Conservation (phyloP, 2,888 invertebrate species). For the Serripes groenlandicus region DNA sequence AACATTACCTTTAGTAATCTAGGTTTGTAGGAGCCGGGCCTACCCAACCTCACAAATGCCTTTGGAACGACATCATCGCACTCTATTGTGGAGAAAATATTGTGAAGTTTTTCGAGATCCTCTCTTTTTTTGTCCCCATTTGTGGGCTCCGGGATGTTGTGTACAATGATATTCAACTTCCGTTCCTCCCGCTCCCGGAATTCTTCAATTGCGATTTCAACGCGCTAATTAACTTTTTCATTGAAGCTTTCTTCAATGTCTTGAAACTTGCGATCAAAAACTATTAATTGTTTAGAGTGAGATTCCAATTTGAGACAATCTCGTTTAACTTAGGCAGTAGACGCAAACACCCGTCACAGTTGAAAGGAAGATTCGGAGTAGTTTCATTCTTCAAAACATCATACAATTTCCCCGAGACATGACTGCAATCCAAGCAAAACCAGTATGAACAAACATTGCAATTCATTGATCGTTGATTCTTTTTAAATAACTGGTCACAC, state of each 20-base stretch:
- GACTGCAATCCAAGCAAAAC: slow-evolving; percentile 35
- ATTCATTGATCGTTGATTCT: not conserved
- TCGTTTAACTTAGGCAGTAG: slow-evolving; percentile 20
- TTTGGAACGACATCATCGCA: slow-evolving; percentile 1
- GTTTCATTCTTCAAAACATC: slow-evolving; percentile 15
- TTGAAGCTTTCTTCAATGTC: not conserved
- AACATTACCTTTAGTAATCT: slow-evolving; percentile 9
- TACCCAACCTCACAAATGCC: slow-evolving; percentile 8
- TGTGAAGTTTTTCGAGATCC: not conserved
- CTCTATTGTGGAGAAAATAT: not conserved
- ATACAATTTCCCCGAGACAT: slow-evolving; percentile 17
- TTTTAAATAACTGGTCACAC: not conserved
- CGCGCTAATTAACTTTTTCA: not conserved
- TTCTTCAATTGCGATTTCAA: slow-evolving; percentile 24
- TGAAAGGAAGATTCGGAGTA: slow-evolving; percentile 12
- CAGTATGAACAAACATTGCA: slow-evolving; percentile 24
- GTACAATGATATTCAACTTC: slow-evolving; percentile 27
- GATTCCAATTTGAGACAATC: not conserved
- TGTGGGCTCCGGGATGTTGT: slow-evolving; percentile 22
- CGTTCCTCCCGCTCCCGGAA: slow-evolving; percentile 26
- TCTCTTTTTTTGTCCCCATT: not conserved
- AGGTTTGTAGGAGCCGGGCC: not conserved
- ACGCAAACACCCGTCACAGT: slow-evolving; percentile 19
- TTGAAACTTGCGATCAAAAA: not conserved
- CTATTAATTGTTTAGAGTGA: slow-evolving; percentile 5